Evolutionary conservation across 2,797 vertebrate species (phyloP).

Genomic region (Lagocephalus sceleratus): DNA sequence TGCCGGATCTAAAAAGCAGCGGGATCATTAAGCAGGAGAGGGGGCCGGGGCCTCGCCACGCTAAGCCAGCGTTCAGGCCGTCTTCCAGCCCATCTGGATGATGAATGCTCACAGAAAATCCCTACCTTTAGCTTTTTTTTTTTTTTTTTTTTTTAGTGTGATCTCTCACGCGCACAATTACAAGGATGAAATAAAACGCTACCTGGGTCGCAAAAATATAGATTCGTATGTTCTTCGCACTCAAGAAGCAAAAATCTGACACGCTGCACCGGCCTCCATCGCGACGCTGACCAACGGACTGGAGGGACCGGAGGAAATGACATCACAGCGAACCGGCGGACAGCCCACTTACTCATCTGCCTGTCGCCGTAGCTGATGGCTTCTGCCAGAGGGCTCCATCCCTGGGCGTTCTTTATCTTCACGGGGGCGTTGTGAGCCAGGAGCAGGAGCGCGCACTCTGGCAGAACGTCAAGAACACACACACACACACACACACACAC

Average conservation of each 20-base stretch:
- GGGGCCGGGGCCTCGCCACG: slow-evolving; percentile 34
- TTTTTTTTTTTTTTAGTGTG: slow-evolving; percentile 17
- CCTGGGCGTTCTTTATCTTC: slow-evolving; percentile 95
- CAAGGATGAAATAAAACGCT: not conserved
- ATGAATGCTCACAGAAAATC: slow-evolving; percentile 50
- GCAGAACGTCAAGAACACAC: slow-evolving; percentile 37
- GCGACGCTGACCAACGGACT: too few species aligned
- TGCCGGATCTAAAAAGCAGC: slow-evolving; percentile 43
- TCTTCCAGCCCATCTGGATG: slow-evolving; percentile 62
- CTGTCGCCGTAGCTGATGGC: slow-evolving; percentile 97
- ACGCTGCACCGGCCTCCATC: too few species aligned
- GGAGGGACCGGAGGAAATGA: too few species aligned
- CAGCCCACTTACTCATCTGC: slow-evolving; percentile 86
- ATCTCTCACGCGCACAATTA: too few species aligned
- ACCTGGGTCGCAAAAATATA: too few species aligned
- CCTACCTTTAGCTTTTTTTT: slow-evolving; percentile 43
- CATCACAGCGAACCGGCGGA: too few species aligned
- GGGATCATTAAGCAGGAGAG: slow-evolving; percentile 35
- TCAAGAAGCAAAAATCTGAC: too few species aligned
- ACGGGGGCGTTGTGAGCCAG: slow-evolving; percentile 94
- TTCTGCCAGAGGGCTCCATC: slow-evolving; percentile 96
- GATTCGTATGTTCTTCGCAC: too few species aligned
- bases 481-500: not conserved
- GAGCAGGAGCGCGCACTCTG: slow-evolving; percentile 94
- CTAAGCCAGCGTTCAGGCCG: slow-evolving; percentile 57